Percentiles rank a stretch among this genome's conserved stretches.
Evolutionary conservation across 1,140 invertebrate species (phyloP).

Genomic region (Musca domestica): DNA sequence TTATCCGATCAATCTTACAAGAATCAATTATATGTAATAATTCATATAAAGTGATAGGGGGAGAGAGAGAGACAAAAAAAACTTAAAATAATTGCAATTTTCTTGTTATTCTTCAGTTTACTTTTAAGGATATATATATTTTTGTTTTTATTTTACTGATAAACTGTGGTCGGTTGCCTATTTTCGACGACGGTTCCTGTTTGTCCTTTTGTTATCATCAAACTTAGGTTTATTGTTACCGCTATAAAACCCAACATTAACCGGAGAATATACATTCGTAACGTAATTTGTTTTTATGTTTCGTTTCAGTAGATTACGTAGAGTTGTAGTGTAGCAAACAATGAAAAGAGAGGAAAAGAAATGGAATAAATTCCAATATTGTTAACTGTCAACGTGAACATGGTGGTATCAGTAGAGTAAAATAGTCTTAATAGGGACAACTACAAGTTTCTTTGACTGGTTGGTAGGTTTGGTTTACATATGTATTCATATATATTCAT

Average conservation of each 20-base stretch:
- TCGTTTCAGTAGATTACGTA: too few species aligned
- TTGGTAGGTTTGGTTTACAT: too few species aligned
- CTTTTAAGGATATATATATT: background rate
- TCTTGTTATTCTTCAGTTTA: background rate
- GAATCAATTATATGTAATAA: too few species aligned
- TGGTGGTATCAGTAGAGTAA: too few species aligned
- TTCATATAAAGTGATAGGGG: too few species aligned
- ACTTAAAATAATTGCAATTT: too few species aligned
- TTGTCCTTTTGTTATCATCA: slow-evolving; percentile 11
- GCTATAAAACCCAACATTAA: background rate
- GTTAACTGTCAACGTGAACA: too few species aligned
- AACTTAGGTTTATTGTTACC: slow-evolving; percentile 2
- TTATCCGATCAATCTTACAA: too few species aligned
- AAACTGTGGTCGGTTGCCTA: background rate
- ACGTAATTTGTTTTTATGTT: background rate
- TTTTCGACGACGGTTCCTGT: slow-evolving; percentile 7
- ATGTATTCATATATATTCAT: too few species aligned
- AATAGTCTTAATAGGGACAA: too few species aligned
- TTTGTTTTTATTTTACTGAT: background rate
- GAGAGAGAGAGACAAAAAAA: background rate
- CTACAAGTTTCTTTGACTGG: too few species aligned
- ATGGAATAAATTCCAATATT: slow-evolving; percentile 18
- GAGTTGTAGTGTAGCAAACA: background rate
- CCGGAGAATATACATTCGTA: background rate
- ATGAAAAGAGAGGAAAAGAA: slow-evolving; percentile 22